Evolutionary conservation across 1,140 invertebrate species (phyloP), one percentile per base, ranked within the genome.

Genomic region (Drosophila carrolli): DNA sequence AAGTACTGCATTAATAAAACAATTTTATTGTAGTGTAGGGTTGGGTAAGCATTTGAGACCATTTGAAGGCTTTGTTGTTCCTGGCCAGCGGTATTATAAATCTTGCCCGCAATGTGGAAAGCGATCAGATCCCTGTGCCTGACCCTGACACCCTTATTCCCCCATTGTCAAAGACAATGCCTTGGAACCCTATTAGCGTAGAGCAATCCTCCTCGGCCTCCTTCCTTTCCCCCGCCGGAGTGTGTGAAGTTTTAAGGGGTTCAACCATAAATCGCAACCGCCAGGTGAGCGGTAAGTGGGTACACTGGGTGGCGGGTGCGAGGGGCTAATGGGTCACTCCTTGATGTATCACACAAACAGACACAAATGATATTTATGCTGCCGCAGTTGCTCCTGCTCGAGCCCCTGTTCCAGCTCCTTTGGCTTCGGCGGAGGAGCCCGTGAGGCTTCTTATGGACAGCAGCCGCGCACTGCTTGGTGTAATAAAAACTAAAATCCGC

Each of bases 401-500:
- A 43, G 9, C 32, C 38, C n/a, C 41, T 19, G 16, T 32, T 14
- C 29, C 23, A 46, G 29, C 48, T 19, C 19, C 40, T 66, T 27
- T 32, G 32, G 43, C 55, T 51, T 40, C 47, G 37, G 16, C 44
- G 7, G 47, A 29, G 65, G 46, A 43, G 40, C 60, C 59, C 73
- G 73, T 67, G 61, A 58, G 73, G 53, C 81, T 85, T 82, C 78
- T 85, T 78, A 78, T 65, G 82, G 81, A 61, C 78, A 81, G 76
- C 75, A 78, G 65, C 53, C 76, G 84, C 80, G 66, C 67, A 59
- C 75, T 65, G 78, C 65, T 73, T 66, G 80, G 73, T 88, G 84
- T 89, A 89, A 89, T 89, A 89, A 89, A 89, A 89, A 89, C 84
- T 89, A 89, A 89, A 89, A 89, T 89, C 84, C 84, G 77, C 84